Conservation (phyloP, 2,888 invertebrate genomes). For the Euzophera pinguis region DNA sequence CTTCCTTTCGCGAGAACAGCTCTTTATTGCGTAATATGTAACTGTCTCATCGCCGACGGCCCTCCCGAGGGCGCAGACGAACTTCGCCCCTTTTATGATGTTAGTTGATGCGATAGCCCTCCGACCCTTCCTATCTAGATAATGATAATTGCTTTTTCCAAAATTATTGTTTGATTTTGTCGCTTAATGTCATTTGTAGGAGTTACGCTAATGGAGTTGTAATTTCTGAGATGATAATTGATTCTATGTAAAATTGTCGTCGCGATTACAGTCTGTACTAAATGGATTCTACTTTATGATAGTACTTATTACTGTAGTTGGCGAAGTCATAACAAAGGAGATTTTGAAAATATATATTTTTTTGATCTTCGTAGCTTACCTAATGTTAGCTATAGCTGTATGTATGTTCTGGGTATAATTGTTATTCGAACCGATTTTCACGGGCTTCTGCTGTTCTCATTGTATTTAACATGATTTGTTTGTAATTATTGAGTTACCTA, state of each 20-base stretch:
- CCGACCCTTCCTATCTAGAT: constrained; percentile 71
- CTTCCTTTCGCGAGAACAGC: constrained; percentile 80
- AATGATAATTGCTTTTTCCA: constrained; percentile 78
- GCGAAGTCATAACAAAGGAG: too few relatives aligned
- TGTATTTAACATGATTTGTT: too few relatives aligned
- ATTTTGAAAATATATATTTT: too few relatives aligned
- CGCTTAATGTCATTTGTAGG: constrained; percentile 58
- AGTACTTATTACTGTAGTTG: too few relatives aligned
- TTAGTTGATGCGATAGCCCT: constrained; percentile 75
- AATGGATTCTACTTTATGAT: not conserved
- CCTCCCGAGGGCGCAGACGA: constrained; percentile 69
- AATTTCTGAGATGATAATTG: constrained; percentile 56
- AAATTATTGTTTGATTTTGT: constrained; percentile 79
- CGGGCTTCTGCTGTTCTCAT: not conserved
- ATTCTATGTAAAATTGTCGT: constrained; percentile 29
- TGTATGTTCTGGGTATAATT: too few relatives aligned
- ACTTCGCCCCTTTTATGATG: constrained; percentile 76
- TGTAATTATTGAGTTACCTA: too few relatives aligned
- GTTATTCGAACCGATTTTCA: too few relatives aligned
- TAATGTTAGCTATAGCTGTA: too few relatives aligned
- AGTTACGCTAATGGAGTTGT: constrained; percentile 52
- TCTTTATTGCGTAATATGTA: constrained; percentile 80
- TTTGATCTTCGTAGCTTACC: too few relatives aligned
- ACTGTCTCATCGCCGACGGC: constrained; percentile 74
- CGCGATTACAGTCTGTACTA: not conserved